Percentiles rank a stretch among this genome's conserved stretches.
Conservation (phyloP, 1,140 invertebrate species). For the Brachionus manjavacas region DNA sequence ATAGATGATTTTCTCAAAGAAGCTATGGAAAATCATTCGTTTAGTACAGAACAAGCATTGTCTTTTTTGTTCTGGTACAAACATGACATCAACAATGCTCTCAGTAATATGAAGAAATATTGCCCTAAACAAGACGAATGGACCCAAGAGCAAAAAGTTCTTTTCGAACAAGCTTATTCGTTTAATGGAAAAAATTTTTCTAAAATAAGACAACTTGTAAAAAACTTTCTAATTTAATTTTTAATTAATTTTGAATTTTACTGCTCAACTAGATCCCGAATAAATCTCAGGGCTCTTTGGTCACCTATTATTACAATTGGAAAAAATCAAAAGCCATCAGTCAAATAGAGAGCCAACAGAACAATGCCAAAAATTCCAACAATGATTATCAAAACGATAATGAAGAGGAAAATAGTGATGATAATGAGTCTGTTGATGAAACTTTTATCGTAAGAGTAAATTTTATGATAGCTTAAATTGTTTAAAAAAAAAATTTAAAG, state of each 20-base stretch:
- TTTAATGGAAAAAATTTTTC: conserved; percentile 98
- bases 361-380: conserved; percentile 53
- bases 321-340: conserved; percentile 86
- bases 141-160: conserved; percentile 93
- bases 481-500: neutral
- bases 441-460: neutral
- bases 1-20: conserved; percentile 10
- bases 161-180: conserved; percentile 95
- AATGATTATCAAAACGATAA: neutral
- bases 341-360: conserved; percentile 85
- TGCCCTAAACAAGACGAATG: conserved; percentile 96
- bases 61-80: conserved; percentile 98
- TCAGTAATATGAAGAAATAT: conserved; percentile 88
- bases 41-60: conserved; percentile 63
- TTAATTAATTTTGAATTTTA: neutral
- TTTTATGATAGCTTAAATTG: neutral
- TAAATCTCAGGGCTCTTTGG: conserved; percentile 87
- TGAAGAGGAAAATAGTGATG: neutral
- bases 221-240: neutral
- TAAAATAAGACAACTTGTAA: conserved; percentile 91
- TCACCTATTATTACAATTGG: conserved; percentile 98
- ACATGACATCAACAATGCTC: conserved; percentile 84
- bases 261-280: conserved; percentile 67
- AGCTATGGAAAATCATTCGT: neutral
- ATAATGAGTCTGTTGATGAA: conserved; percentile 33